Evolutionary conservation across 1,140 invertebrate genomes (phyloP).

Genomic region (Laodelphax striatellus): DNA sequence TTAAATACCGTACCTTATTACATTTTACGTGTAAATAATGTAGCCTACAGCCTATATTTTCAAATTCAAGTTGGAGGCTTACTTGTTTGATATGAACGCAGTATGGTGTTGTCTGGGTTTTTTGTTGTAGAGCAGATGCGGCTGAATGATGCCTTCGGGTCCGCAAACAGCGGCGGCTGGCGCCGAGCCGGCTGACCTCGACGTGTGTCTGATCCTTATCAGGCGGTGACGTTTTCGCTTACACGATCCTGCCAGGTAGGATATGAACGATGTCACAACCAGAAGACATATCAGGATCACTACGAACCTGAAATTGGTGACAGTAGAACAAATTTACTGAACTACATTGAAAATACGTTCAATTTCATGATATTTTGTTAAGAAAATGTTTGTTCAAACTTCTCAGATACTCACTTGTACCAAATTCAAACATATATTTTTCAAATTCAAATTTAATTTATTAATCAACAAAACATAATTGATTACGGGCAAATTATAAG

Average conservation of each 20-base stretch:
- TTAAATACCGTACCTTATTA: too few relatives aligned
- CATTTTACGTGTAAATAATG: too few relatives aligned
- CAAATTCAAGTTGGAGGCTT: not conserved
- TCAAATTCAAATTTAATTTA: too few relatives aligned
- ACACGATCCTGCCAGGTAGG: conserved; percentile 20
- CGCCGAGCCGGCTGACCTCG: conserved; percentile 14
- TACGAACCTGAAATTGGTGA: conserved; percentile 19
- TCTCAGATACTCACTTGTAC: too few relatives aligned
- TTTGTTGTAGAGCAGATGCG: conserved; percentile 18
- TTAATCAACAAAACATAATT: too few relatives aligned
- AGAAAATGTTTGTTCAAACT: too few relatives aligned
- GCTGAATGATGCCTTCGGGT: conserved; percentile 24
- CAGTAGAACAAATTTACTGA: not conserved
- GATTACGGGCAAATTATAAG: too few relatives aligned
- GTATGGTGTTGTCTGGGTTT: conserved; percentile 1
- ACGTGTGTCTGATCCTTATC: conserved; percentile 21
- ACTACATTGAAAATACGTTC: not conserved
- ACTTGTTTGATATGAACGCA: conserved; percentile 7
- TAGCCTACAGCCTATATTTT: too few relatives aligned
- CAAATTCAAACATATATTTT: too few relatives aligned
- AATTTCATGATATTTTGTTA: too few relatives aligned
- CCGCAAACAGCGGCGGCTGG: conserved; percentile 10
- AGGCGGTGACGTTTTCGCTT: conserved; percentile 22
- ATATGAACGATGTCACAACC: conserved; percentile 20
- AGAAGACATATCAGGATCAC: conserved; percentile 21